Conservation (phyloP, 2,113 vertebrate species). For the Aix galericulata region DNA sequence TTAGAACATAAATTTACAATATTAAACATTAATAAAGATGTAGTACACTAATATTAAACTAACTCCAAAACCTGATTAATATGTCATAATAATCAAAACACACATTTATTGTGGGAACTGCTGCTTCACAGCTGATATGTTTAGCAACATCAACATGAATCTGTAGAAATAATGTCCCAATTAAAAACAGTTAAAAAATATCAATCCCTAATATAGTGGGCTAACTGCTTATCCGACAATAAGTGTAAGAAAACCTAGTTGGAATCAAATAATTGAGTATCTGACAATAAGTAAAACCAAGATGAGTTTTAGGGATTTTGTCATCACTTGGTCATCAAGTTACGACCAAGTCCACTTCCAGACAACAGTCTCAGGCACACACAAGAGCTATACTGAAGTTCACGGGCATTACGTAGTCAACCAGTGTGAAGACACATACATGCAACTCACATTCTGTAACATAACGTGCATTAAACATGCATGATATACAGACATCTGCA, state of each 20-base stretch:
- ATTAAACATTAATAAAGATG: neutral
- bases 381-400: neutral
- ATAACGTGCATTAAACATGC: neutral
- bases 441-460: neutral
- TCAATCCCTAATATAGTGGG: fast-evolving
- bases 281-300: neutral
- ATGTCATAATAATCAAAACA: neutral
- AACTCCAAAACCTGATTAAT: neutral
- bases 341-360: neutral
- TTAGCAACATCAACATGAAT: neutral
- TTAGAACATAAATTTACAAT: neutral
- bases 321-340: too few species aligned
- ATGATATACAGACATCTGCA: neutral
- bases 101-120: neutral
- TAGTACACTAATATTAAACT: neutral
- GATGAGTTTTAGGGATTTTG: neutral
- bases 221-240: neutral
- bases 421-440: neutral
- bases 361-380: neutral
- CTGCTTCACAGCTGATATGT: neutral
- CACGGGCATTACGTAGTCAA: neutral
- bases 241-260: neutral
- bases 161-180: neutral
- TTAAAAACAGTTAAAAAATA: neutral
- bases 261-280: neutral